Evolutionary conservation across 1,140 invertebrate species (phyloP).

Genomic region (Antheraea pernyi): DNA sequence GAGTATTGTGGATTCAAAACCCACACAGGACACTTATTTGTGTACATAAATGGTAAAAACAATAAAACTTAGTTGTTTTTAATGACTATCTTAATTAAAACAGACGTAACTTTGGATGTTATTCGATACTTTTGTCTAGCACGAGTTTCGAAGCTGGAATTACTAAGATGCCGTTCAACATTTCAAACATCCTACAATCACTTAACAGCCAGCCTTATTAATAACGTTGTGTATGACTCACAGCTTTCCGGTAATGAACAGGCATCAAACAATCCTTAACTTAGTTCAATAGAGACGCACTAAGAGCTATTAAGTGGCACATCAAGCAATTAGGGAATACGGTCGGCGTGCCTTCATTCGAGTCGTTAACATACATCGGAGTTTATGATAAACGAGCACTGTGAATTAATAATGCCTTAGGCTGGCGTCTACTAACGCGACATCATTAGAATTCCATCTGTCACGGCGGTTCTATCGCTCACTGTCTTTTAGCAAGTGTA

Average conservation of each 20-base stretch:
- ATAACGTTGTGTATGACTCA: not conserved
- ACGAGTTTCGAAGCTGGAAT: not conserved
- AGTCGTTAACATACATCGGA: conserved; percentile 10
- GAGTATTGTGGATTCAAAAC: no score
- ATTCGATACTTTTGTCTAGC: not conserved
- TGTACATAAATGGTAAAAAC: no score
- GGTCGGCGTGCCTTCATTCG: not conserved
- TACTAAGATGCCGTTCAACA: not conserved
- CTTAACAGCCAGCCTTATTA: not conserved
- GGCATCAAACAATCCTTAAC: not conserved
- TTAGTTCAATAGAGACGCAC: not conserved
- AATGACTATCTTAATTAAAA: no score
- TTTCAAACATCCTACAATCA: not conserved
- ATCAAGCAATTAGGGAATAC: conserved; percentile 3
- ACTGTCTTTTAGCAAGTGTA: no score
- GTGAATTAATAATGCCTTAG: conserved; percentile 12
- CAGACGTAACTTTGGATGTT: not conserved
- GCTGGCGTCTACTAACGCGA: not conserved
- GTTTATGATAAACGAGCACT: conserved; percentile 7
- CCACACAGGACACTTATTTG: no score
- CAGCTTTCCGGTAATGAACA: not conserved
- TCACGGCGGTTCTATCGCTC: not conserved
- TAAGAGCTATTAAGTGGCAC: not conserved
- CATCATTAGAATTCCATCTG: conserved; percentile 5
- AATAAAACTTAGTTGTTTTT: no score